Base-by-base conservation (phyloP, 2,888 invertebrate species). In the Parnassius glacialis region DNA sequence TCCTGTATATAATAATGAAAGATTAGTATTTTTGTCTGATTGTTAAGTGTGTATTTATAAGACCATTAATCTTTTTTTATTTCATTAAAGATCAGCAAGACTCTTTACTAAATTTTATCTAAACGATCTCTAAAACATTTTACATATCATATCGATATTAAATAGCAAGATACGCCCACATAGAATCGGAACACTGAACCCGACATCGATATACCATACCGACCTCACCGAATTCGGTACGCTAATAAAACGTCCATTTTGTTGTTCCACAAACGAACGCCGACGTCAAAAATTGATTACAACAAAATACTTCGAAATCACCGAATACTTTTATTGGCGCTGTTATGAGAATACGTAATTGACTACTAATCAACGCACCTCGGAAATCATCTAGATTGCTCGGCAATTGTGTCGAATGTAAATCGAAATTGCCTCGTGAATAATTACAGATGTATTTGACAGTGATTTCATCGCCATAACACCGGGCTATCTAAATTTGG, bases 201-300 rank as follows among this genome's bases (percentile, higher is more conserved):
- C 56, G 52, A 59, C 57, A 57, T 51, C 63, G 64, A 69, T 66
- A 56, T 66, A 62, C 68, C 66, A 62, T 60, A 72, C 73, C 84
- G 85, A 83, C 86, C 89, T 86, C 85, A 84, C 82, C 75, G 80
- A 84, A 91, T 91, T 91, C 85, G 90, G 87, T 84, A 84, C 89
- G 90, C 89, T 81, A 87, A 90, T 90, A 90, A 90, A 90, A 84
- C 75, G 67, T 72, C 79, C 83, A 86, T 87, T 71, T 85, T 81
- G 83, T 83, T 79, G 79, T 75, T 76, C 77, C 74, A 82, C 85
- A 90, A 88, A 90, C 87, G 85, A 75, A 84, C 76, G 89, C 90
- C 90, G 90, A 79, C 90, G 78, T 80, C 83, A 79, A 81, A 86
- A 87, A 89, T 90, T 91, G 89, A 91, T 91, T 91, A 89, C 85